Base-by-base conservation (phyloP, 2,113 vertebrate species). In the Monopterus albus region DNA sequence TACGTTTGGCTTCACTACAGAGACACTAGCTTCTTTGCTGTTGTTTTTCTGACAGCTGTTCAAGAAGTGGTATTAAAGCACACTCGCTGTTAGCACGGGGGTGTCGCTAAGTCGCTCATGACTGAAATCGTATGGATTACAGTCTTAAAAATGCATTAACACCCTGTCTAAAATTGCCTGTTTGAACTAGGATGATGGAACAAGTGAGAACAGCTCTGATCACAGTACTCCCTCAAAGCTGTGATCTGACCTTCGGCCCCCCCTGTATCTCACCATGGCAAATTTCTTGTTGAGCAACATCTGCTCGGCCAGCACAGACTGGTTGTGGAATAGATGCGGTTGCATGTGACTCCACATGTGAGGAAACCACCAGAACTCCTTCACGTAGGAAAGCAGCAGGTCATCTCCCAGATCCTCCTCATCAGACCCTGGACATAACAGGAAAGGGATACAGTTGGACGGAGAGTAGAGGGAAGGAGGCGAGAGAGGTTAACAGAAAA, bases 321-420 rank as follows among this genome's bases (percentile, higher is more conserved):
- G 96, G 91, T 99, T 99, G 91, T 98, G 97, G 93, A 99, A 99
- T 35, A 98, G 95, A 82, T 99, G 98, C 12, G 98, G 98, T 92
- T 99, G 98, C 97, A 99, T 99, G 92, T 99, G 98, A 90, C 97
- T 99, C 98, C 98, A 99, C 98, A 99, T 99, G 92, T 99, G 98
- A 6, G 98, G 97, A 77, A 99, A 99, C 98, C 98, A 99, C 98
- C 98, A 99, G 90, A 99, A 99, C 92, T 99, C 96, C 81, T 93
- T 95, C 84, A 97, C 96, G 0, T 95, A 96, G 2, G 95, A 97
- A 52, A 99, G 94, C 86, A 99, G 92, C 78, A 99, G 94, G 87
- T 98, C 96, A 0, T 99, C 97, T 0, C 97, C 98, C 23, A 95
- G 93, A 0, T 99, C 97, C 87, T 99, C 98, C 0, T 96, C 97